phyloP scores from a whole-genome alignment of 2,888 invertebrate species.

The Tanytarsus gracilentus region DNA sequence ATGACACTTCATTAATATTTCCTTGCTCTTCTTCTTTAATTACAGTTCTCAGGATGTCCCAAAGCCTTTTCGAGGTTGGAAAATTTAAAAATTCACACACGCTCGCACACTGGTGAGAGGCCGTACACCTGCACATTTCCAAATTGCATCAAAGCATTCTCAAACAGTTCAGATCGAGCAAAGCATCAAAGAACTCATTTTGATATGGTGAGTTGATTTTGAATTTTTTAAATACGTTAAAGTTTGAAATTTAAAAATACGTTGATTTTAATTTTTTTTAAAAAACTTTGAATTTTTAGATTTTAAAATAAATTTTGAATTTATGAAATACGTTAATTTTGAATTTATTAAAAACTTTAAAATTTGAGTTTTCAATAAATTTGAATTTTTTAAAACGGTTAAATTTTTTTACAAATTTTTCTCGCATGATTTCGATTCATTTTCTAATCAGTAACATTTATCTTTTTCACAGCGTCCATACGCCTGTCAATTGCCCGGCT shows the following conservation, averaged over 20 bases:
- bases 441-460: conserved; percentile 11
- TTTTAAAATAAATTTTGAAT: too few relatives aligned
- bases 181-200: conserved; percentile 98
- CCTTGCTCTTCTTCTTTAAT: conserved; percentile 32
- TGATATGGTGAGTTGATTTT: conserved; percentile 70
- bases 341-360: too few relatives aligned
- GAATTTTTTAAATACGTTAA: conserved; percentile 9
- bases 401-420: neutral
- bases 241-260: too few relatives aligned
- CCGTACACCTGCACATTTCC: conserved; percentile 65
- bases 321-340: too few relatives aligned
- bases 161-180: conserved; percentile 95
- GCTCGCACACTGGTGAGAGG: conserved; percentile 22
- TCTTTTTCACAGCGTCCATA: conserved; percentile 69
- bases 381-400: too few relatives aligned
- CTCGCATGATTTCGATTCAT: neutral
- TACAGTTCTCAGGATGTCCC: conserved; percentile 84
- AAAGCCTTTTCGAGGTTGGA: conserved; percentile 96
- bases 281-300: too few relatives aligned
- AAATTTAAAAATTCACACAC: conserved; percentile 93
- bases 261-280: neutral
- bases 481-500: conserved; percentile 78
- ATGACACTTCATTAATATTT: conserved; percentile 21
- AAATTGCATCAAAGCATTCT: conserved; percentile 91
- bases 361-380: too few relatives aligned